Percentiles rank a stretch among this genome's conserved stretches.
phyloP scores from a whole-genome alignment of 2,797 vertebrate genomes.

The Argentina silus region DNA sequence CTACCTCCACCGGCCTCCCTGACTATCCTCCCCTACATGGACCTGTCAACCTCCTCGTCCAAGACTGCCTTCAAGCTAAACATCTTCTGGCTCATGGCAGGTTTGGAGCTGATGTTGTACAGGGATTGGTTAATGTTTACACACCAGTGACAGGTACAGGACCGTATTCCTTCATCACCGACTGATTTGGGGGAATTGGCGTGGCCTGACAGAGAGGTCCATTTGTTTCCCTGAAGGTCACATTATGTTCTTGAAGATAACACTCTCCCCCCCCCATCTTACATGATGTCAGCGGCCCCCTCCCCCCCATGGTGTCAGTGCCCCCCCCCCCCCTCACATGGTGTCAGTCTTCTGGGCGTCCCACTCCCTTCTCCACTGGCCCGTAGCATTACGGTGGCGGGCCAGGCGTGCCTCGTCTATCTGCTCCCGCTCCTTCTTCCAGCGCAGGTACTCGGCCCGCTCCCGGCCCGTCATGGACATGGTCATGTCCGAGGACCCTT shows the following conservation, averaged over 20 bases:
- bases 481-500: slow-evolving; percentile 85
- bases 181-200: too few species aligned
- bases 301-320: not conserved
- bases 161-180: too few species aligned
- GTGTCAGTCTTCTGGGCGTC: slow-evolving; percentile 88
- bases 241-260: too few species aligned
- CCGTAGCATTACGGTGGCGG: slow-evolving; percentile 89
- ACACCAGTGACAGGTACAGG: too few species aligned
- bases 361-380: slow-evolving; percentile 93
- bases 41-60: not conserved
- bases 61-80: too few species aligned
- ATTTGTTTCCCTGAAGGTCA: too few species aligned
- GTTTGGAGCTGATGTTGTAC: too few species aligned
- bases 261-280: too few species aligned
- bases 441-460: slow-evolving; percentile 89
- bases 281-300: not conserved
- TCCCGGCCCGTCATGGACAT: slow-evolving; percentile 94
- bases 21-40: not conserved
- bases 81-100: too few species aligned
- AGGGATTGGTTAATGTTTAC: too few species aligned
- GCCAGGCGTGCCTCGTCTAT: slow-evolving; percentile 91
- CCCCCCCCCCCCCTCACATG: slow-evolving; percentile 75
- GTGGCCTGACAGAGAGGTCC: too few species aligned
- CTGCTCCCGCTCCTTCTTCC: slow-evolving; percentile 92
- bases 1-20: too few species aligned